Conservation (phyloP, 2,888 invertebrate genomes). For the Drosophila antonietae region DNA sequence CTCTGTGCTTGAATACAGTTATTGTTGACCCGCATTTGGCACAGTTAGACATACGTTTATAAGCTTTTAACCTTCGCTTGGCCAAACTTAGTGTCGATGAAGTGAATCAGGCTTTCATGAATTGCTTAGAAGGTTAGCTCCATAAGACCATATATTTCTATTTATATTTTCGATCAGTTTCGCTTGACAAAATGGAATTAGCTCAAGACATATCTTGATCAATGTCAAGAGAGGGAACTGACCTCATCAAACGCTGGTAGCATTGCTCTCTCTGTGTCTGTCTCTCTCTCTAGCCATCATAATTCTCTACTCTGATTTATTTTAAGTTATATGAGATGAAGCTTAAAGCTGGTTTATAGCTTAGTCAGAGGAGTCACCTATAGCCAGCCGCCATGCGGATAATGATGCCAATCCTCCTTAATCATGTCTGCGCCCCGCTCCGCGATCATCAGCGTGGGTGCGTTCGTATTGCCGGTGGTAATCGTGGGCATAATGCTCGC, state of each 20-base stretch:
- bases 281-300: too few relatives aligned
- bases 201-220: not conserved
- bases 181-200: not conserved
- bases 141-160: not conserved
- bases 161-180: not conserved
- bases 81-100: conserved; percentile 1
- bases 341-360: not conserved
- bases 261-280: not conserved
- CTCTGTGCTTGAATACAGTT: not conserved
- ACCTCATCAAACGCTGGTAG: not conserved
- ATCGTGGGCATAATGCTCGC: conserved; percentile 93
- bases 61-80: conserved; percentile 9
- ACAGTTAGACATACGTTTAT: not conserved
- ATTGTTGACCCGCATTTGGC: conserved; percentile 8
- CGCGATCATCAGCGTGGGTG: conserved; percentile 93
- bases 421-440: conserved; percentile 94
- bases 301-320: not conserved
- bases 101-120: not conserved
- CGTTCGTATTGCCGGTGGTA: conserved; percentile 92
- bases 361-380: not conserved
- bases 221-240: not conserved
- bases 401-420: conserved; percentile 88
- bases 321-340: not conserved
- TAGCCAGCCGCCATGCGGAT: conserved; percentile 63
- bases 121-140: not conserved